Conservation (phyloP, 2,888 invertebrate species). For the Drosophila cracens region DNA sequence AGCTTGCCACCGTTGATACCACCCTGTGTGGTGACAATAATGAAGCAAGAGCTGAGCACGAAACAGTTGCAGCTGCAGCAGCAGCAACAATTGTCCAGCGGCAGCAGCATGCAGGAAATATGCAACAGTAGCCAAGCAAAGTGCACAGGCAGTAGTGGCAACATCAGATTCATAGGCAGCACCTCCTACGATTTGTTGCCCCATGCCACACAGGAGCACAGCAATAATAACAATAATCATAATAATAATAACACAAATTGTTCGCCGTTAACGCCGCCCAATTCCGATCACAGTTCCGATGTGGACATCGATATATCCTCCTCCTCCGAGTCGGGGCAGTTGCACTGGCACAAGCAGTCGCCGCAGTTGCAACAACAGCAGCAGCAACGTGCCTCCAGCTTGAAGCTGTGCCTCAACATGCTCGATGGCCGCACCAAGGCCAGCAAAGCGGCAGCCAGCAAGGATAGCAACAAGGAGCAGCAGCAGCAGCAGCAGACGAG, state of each 20-base stretch:
- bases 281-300: conserved; percentile 90
- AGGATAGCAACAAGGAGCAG: conserved; percentile 54
- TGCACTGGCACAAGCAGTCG: conserved; percentile 60
- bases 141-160: conserved; percentile 35
- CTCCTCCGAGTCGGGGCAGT: conserved; percentile 83
- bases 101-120: conserved; percentile 84
- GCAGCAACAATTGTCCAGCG: conserved; percentile 1
- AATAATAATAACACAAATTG: conserved; percentile 78
- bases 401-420: conserved; percentile 82
- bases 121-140: conserved; percentile 71
- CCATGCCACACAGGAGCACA: conserved; percentile 1
- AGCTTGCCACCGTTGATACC: conserved; percentile 91
- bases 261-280: conserved; percentile 89
- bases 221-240: not conserved
- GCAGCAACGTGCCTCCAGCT: conserved; percentile 60
- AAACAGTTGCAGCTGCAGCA: conserved; percentile 6
- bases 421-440: conserved; percentile 83
- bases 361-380: conserved; percentile 44
- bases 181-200: conserved; percentile 61
- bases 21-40: conserved; percentile 89
- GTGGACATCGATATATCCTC: conserved; percentile 87
- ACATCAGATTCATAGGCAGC: conserved; percentile 83
- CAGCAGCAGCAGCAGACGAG: conserved; percentile 47
- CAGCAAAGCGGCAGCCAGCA: conserved; percentile 72
- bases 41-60: conserved; percentile 84